Base-by-base conservation (phyloP, 2,113 vertebrate species). In the Cryptotis parvus region DNA sequence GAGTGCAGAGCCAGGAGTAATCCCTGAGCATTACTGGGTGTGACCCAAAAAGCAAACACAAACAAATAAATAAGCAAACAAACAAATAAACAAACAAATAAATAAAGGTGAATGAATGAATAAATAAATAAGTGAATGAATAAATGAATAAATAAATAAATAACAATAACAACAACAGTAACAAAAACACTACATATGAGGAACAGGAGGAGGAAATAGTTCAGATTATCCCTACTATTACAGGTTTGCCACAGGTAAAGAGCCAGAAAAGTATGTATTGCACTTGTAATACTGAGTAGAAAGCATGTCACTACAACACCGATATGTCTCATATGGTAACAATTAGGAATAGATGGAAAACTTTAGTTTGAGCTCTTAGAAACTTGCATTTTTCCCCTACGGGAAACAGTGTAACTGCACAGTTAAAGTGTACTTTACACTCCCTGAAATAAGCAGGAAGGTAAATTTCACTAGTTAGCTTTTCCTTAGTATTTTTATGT, bases 381-480 rank as follows among this genome's bases (percentile, higher is more conserved):
- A 89, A 84, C 43, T 76, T 92, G 9, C 45, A 73, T 52, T 26
- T 89, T 87, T 72, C 89, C 84, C 37, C 14, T 37, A 72, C 6
- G 73, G 58, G 89, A 92, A 79, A 63, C 20, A 79, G 43, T 78
- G 24, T 76, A 31, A n/a, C 66, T 90, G 29, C 79, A 66, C 74
- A 39, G 74, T 79, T 61, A 55, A 75, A 79, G 6, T 80, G 22
- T 33, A 88, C 82, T 89, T 95, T 96, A 78, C 75, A 90, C 94
- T 96, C 95, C 31, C 73, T 31, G 24, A 92, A 94, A 94, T 91
- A 93, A 88, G 90, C 88, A 88, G 41, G 55, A 91, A 94, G 45
- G 68, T 85, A 96, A 95, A 96, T 95, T 93, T 96, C 92, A 95
- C 88, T 82, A 69, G 72, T 86, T 90, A 95, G 82, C 75, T 81